phyloP scores from a whole-genome alignment of 64 coral and sea anemone species.

The Montipora efflorescens region DNA sequence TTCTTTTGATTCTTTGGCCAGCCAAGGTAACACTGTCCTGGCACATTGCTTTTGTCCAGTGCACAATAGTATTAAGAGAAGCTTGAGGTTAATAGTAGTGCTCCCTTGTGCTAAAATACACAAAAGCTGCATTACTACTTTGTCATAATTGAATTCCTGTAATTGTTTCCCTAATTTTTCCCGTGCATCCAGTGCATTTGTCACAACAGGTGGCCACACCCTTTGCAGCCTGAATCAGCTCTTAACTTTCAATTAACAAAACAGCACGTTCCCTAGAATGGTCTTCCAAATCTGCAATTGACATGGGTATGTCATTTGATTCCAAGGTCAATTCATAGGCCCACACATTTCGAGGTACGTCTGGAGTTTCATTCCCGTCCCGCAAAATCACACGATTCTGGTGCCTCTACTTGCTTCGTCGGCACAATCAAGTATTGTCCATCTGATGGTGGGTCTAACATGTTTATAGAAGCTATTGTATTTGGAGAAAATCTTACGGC shows the following conservation, averaged over 20 bases:
- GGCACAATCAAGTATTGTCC: conserved; percentile 17
- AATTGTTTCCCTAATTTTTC: background rate
- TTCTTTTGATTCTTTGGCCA: background rate
- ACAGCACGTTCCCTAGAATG: background rate
- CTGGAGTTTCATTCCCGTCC: background rate
- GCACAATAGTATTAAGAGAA: background rate
- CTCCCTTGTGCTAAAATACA: conserved; percentile 18
- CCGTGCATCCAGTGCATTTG: too few species aligned
- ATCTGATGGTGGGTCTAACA: background rate
- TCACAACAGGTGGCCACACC: background rate
- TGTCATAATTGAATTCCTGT: background rate
- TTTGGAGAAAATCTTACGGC: conserved; percentile 6
- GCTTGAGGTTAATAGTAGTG: conserved; percentile 5
- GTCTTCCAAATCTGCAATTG: background rate
- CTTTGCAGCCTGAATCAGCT: background rate
- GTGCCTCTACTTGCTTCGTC: background rate
- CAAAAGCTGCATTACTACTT: background rate
- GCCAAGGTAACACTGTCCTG: background rate
- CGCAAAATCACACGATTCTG: background rate
- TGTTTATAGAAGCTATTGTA: conserved; percentile 21
- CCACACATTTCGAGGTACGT: background rate
- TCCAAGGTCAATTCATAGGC: background rate
- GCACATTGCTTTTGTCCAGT: background rate
- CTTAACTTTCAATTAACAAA: background rate
- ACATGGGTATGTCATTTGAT: background rate